Evolutionary conservation across 1,140 invertebrate genomes (phyloP).

Genomic region (Euwallacea fornicatus): DNA sequence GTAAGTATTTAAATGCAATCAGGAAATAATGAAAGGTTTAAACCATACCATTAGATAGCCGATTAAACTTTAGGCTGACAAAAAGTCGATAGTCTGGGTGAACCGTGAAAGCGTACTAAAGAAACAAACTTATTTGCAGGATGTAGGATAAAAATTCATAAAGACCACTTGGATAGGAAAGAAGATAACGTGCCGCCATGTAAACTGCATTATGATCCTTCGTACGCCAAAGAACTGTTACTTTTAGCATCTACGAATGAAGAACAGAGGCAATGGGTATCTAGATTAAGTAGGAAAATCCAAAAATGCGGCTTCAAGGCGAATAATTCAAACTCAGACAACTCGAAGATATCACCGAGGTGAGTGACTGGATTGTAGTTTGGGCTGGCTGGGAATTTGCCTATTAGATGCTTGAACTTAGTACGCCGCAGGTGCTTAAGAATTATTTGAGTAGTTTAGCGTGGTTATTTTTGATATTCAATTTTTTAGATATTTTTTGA

Average conservation of each 20-base stretch:
- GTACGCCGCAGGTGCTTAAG: neutral
- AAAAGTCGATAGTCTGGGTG: neutral
- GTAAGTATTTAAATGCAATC: constrained; percentile 61
- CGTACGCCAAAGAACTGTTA: constrained; percentile 88
- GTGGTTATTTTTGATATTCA: too few relatives aligned
- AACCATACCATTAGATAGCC: neutral
- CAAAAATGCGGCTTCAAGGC: constrained; percentile 92
- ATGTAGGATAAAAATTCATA: constrained; percentile 94
- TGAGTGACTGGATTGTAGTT: constrained; percentile 42
- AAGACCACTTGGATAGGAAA: constrained; percentile 89
- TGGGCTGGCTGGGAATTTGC: neutral
- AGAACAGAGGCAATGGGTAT: constrained; percentile 92
- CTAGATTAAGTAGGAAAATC: constrained; percentile 86
- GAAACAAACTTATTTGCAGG: constrained; percentile 60
- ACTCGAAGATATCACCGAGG: constrained; percentile 53
- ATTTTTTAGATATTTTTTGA: too few relatives aligned
- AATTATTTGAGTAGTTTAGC: too few relatives aligned
- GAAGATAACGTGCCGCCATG: constrained; percentile 83
- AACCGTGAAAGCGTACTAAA: neutral
- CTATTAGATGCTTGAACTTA: constrained; percentile 8
- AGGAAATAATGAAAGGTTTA: neutral
- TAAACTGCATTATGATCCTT: constrained; percentile 92
- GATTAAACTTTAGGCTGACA: neutral
- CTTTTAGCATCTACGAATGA: constrained; percentile 80
- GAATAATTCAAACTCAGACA: constrained; percentile 65